phyloP scores from a whole-genome alignment of 1,140 invertebrate species.

The Diprion similis region DNA sequence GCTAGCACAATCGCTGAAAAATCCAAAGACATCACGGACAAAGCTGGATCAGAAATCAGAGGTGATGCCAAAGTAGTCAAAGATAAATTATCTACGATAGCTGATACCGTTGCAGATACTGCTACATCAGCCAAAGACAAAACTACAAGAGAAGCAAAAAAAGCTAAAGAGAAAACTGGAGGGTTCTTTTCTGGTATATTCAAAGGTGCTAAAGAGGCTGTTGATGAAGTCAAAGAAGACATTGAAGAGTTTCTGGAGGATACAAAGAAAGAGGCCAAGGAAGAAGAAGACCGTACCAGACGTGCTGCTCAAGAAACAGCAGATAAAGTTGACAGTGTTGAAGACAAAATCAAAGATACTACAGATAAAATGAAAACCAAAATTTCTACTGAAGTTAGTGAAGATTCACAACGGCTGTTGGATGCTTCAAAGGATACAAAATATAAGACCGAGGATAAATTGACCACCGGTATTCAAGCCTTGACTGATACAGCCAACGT shows the following conservation, averaged over 20 bases:
- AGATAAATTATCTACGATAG: not conserved
- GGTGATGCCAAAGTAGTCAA: constrained; percentile 10
- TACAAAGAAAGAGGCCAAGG: constrained; percentile 29
- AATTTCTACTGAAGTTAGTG: constrained; percentile 3
- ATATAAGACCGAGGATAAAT: constrained; percentile 15
- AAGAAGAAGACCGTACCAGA: constrained; percentile 31
- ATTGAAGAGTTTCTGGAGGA: constrained; percentile 36
- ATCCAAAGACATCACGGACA: not conserved
- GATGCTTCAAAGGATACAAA: constrained; percentile 17
- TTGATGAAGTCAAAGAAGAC: constrained; percentile 32
- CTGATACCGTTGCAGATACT: not conserved
- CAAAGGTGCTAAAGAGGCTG: constrained; percentile 36
- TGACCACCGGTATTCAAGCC: not conserved
- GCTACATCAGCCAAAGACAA: constrained; percentile 9
- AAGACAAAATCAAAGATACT: constrained; percentile 22
- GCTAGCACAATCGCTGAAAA: not conserved
- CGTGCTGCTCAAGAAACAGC: constrained; percentile 12
- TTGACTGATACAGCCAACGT: not conserved
- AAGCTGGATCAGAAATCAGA: constrained; percentile 16
- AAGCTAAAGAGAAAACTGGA: constrained; percentile 28
- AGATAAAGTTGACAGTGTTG: not conserved
- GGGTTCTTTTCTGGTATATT: constrained; percentile 38
- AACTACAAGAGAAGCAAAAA: constrained; percentile 10
- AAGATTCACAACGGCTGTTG: constrained; percentile 12
- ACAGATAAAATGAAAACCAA: constrained; percentile 4